Evolutionary conservation across 1,140 invertebrate species (phyloP), one percentile per base, ranked within the genome.

Genomic region (Zaprionus vittiger): DNA sequence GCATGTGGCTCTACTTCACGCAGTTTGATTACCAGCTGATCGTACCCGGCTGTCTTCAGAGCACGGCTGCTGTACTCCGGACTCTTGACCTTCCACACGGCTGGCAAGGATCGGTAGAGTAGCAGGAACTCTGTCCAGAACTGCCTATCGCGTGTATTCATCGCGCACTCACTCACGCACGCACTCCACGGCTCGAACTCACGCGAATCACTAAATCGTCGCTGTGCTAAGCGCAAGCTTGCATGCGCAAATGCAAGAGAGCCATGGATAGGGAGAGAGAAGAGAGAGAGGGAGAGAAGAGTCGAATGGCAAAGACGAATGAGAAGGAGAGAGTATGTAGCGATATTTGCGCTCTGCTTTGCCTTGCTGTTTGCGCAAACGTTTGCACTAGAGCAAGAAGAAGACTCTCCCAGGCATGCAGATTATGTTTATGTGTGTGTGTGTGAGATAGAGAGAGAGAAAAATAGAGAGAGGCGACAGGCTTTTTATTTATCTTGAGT

Each of bases 41-140:
- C 31, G 31, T 34, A 34, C 2, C 31, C 31, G 9, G 31, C 31
- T 34, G 31, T 34, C 9, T 34, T 34, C 9, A 83, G 24, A 0
- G 63, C 26, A 2, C 82, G 80, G 24, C 89, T 80, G 24, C 81
- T 80, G 56, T 93, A 93, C 9, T 90, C 81, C 28, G 69, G 71
- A 75, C 90, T 92, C 20, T 76, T 76, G 22, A 91, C 60, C 62
- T 92, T 79, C 92, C 92, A 93, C 5, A 93, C 66, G 22, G 90
- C 91, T 2, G 89, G 89, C 28, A 85, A 57, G 1, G 76, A 79
- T n/a, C 78, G 78, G 59, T 93, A 93, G 7, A 93, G 63, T 3
- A 81, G 70, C 28, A 93, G 76, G 47, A 93, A 93, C 57, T 93
- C 92, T 2, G 65, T 81, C 84, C 84, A 89, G 44, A 86, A 86